Base-by-base conservation (phyloP, 2,888 invertebrate species). In the Dasypogon diadema region DNA sequence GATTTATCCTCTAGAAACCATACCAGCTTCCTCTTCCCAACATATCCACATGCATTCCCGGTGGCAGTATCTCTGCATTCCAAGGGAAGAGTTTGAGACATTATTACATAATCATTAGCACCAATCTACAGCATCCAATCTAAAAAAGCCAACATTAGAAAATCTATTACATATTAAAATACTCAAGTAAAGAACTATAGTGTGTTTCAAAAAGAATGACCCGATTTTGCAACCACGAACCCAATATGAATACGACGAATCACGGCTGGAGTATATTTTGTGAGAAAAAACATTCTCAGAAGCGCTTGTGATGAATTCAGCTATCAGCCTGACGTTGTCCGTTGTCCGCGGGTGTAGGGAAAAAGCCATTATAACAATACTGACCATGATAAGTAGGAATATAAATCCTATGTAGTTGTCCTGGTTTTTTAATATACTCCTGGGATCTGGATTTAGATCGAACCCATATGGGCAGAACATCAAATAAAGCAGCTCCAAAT, bases 51-150 rank as follows among this genome's bases (percentile, higher is more conserved):
- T 0, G 94, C 93, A 85, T 95, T 95, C 70, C 96, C 96, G 1
- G 94, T 95, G 12, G 95, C 94, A 0, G 93, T 92, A 85, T 96
- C 95, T 8, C 96, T 89, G 83, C 96, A 96, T 78, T 94, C 93
- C 1, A 91, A 88, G 0, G 96, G 96, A 74, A 96, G 84, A 0
- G 95, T 95, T 82, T 95, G 93, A 81, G 90, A 89, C 80, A 94
- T 82, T 77, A 88, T 88, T 79, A 93, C 87, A 87, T 92, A 97
- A 86, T 97, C 96, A 86, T 91, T 91, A 0, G 95, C 92, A 0
- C 95, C 95, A 77, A 92, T 10, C 97, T 96, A 81, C 97, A 96
- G 85, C 96, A 97, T 54, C 94, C 95, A 81, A 96, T 92, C 94
- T 94, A 16, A 5, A 21, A 12, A 56, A 75, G 51, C 3, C 1